Conservation (phyloP, 2,888 invertebrate genomes). For the Megamerina dolium region DNA sequence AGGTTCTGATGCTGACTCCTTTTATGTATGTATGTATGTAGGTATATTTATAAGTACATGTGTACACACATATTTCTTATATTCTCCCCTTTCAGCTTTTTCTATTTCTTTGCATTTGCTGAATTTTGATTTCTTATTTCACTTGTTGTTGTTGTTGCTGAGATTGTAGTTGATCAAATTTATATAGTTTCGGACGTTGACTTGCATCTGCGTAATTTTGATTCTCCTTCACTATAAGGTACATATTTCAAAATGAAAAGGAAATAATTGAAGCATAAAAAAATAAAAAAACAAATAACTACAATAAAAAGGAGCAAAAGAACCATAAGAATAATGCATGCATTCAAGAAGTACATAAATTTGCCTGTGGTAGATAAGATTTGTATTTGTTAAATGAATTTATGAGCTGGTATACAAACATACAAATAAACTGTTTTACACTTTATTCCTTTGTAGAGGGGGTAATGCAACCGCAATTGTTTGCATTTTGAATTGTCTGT, state of each 20-base stretch:
- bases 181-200: constrained; percentile 37
- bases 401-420: too few species aligned
- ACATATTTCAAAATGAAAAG: background rate
- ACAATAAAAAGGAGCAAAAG: too few species aligned
- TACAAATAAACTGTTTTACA: too few species aligned
- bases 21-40: background rate
- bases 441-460: constrained; percentile 3
- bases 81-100: constrained; percentile 25
- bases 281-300: too few species aligned
- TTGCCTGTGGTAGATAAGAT: too few species aligned
- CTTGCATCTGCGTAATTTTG: constrained; percentile 39
- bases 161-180: constrained; percentile 4
- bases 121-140: background rate
- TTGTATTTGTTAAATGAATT: too few species aligned
- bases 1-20: background rate
- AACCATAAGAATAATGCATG: too few species aligned
- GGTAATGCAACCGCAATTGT: constrained; percentile 18
- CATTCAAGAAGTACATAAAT: too few species aligned
- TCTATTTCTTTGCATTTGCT: constrained; percentile 1
- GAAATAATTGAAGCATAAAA: background rate
- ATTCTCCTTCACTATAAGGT: background rate
- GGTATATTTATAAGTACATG: too few species aligned
- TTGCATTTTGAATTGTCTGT: constrained; percentile 4
- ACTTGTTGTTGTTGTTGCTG: background rate
- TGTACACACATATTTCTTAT: background rate